These are phyloP conservation scores for Paraplagusia blochii DNA, from an alignment of 2,113 vertebrate genomes.

Conservation along the genomic window DNA sequence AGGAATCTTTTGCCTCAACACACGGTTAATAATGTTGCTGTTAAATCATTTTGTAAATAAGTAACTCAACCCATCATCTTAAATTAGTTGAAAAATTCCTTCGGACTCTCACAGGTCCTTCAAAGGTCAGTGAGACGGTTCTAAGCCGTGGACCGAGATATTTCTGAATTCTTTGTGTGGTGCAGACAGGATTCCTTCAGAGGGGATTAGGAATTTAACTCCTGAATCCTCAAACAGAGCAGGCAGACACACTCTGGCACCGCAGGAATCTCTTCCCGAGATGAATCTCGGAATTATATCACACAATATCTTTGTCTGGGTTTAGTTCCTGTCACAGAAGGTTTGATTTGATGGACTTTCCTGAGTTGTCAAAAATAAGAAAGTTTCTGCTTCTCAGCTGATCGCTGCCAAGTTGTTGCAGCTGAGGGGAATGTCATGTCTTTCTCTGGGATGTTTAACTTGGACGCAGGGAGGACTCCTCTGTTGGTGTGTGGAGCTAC, in stretches of 20 bases:
- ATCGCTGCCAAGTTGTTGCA: constrained; percentile 31
- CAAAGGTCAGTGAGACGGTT: not conserved
- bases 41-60: too few relatives aligned
- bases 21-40: too few relatives aligned
- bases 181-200: constrained; percentile 13
- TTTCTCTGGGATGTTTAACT: constrained; percentile 15
- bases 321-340: constrained; percentile 36
- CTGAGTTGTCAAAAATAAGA: constrained; percentile 35
- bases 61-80: too few relatives aligned
- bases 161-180: not conserved
- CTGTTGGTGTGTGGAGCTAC: constrained; percentile 2
- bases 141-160: constrained; percentile 2
- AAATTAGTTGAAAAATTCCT: not conserved
- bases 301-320: constrained; percentile 22
- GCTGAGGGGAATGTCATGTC: constrained; percentile 19
- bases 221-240: constrained; percentile 27
- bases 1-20: too few relatives aligned
- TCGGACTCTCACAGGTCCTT: not conserved
- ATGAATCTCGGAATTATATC: constrained; percentile 39
- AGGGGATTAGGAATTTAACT: constrained; percentile 18
- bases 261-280: constrained; percentile 24
- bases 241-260: constrained; percentile 9
- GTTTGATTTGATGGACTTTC: not conserved
- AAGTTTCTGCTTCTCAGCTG: constrained; percentile 13
- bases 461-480: constrained; percentile 9